Conservation (phyloP, 1,140 invertebrate species). For the Aphelinus certus region DNA sequence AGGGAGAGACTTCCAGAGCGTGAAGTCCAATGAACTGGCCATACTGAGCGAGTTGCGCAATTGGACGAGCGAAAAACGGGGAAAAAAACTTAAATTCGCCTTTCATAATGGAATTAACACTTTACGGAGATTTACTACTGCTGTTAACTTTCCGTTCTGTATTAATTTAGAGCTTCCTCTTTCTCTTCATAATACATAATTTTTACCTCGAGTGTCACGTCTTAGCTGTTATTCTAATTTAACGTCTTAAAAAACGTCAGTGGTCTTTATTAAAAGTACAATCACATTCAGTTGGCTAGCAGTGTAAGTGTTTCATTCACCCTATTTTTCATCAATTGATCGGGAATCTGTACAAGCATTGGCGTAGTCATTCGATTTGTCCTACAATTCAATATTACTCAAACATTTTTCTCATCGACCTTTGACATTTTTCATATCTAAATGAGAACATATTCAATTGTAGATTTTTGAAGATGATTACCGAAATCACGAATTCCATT, state of each 20-base stretch:
- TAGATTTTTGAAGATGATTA: no score
- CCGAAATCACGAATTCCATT: no score
- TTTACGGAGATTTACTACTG: conserved; percentile 36
- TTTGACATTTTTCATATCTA: no score
- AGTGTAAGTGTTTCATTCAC: no score
- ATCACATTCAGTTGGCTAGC: no score
- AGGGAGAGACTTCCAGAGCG: background rate
- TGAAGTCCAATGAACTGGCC: conserved; percentile 13
- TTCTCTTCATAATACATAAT: conserved; percentile 8
- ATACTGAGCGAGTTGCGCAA: background rate
- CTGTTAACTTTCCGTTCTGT: conserved; percentile 35
- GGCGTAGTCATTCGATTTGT: no score
- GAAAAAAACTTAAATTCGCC: conserved; percentile 12
- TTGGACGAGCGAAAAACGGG: background rate
- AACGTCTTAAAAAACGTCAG: background rate
- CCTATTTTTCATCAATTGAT: no score
- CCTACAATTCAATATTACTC: no score
- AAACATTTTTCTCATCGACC: no score
- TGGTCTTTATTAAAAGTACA: conserved; percentile 6
- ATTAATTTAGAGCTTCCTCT: conserved; percentile 35
- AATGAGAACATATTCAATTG: no score
- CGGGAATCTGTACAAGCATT: no score
- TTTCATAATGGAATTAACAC: conserved; percentile 37
- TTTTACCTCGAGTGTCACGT: background rate
- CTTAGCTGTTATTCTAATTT: conserved; percentile 17